Base-by-base conservation (phyloP, 2,797 vertebrate species). In the Microcaecilia unicolor region DNA sequence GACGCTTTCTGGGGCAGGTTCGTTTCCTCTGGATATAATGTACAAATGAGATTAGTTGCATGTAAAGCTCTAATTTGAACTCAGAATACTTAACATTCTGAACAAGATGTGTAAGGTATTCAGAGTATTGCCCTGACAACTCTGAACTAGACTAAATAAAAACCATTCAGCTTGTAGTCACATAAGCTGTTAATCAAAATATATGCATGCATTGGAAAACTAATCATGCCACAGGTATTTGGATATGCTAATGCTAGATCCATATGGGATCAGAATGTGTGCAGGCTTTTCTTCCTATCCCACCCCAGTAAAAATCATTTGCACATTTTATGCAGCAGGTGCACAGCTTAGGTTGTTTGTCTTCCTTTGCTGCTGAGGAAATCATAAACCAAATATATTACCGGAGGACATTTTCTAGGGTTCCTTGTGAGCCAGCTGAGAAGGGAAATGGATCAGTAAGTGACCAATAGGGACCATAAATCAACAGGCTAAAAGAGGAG, bases 331-430 rank as follows among this genome's bases (percentile, higher is more conserved):
- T 74, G 63, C 57, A 84, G 71, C 88, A 93, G 87, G 89, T 93
- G 86, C 78, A 74, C 51, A 28, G 25, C 25, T 33, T 9, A 30
- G 37, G 38, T 49, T 73, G 70, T 80, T 83, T 87, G 88, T 67
- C 78, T 86, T 82, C 73, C 64, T 76, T 48, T 59, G 69, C 65
- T 85, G 67, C 66, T 63, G 73, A 85, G 86, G 80, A 90, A 91
- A 87, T 82, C 85, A 88, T 85, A 87, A 89, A 87, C 72, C 78
- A 89, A 87, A 88, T 81, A 84, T 84, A 83, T 83, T 72, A 67
- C 79, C 67, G 74, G 64, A 78, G 72, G 83, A 76, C 64, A 70
- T 63, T 81, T 91, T 83, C 85, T 67, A 70, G 76, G 82, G 78
- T 85, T 72, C 78, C 78, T 84, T 78, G 76, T 80, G 80, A 86